Evolutionary conservation across 2,113 vertebrate genomes (phyloP), one percentile per base, ranked within the genome.

Genomic region (Platysternon megacephalum): DNA sequence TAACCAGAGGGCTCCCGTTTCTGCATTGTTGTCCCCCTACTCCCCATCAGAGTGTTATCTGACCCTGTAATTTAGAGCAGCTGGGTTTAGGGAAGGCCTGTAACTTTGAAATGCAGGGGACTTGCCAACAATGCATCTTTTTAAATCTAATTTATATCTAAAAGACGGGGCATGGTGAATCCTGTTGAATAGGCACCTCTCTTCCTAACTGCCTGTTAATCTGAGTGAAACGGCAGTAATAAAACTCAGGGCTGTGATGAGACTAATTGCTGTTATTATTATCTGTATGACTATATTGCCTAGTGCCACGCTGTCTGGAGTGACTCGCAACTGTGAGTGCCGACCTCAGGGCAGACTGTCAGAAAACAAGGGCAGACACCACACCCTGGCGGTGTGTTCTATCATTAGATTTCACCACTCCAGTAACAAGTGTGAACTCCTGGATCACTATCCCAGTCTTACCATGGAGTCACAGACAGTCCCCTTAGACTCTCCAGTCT

Each of bases 21-120:
- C 46, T 0, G 0, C 0, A 0, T 78, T 78, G 17, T 72, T n/a
- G 9, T 10, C 17, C 35, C 35, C 14, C 56, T 44, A 14, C 14
- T 35, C 28, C 79, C 72, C 0, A 0, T 28, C 8, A 1, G 0
- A 28, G 82, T 29, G 2, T 91, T 72, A 26, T 26, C 2, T 1
- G 8, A 4, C 10, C 74, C 32, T 0, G 0, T 29, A 39, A 35
- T 56, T 32, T 10, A 5, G 82, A 56, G 4, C 0, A 26, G 24
- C 21, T 52, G 42, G 39, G 13, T 46, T 78, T 78, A 42, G 9
- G 29, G 32, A 21, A 13, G 17, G 74, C 74, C 1, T 17, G 53
- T 65, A 56, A 68, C 76, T 42, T 22, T 29, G 42, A 58, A 78
- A 21, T 0, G 0, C 74, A 0, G 1, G 56, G 26, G 0, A 14